A percentile compares a stretch with the other conserved stretches of the same genome.
Conservation (phyloP, 2,888 invertebrate species). For the Microdon myrmicae region DNA sequence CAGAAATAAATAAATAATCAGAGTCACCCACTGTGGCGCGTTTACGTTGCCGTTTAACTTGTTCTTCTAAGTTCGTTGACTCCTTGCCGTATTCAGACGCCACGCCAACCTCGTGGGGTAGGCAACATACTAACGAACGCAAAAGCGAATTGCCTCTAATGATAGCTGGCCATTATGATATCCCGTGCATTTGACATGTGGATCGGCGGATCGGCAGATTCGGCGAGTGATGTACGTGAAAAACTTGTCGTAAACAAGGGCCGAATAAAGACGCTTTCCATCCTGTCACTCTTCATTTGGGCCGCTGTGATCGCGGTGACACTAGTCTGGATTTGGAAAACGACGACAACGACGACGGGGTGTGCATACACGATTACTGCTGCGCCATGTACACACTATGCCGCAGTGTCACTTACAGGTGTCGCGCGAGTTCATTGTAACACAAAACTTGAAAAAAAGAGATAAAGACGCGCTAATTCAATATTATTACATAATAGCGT, state of each 20-base stretch:
- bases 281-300: constrained; percentile 37
- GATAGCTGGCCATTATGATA: constrained; percentile 30
- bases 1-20: constrained; percentile 45
- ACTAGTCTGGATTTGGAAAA: neutral
- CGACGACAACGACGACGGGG: constrained; percentile 1
- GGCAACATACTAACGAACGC: constrained; percentile 25
- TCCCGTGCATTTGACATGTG: constrained; percentile 34
- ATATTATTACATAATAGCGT: constrained; percentile 42
- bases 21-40: constrained; percentile 34
- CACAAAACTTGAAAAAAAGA: constrained; percentile 40
- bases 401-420: constrained; percentile 39
- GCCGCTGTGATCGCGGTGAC: neutral
- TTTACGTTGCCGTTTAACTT: constrained; percentile 40
- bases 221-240: too few species aligned
- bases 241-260: neutral
- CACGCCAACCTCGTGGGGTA: constrained; percentile 19
- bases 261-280: constrained; percentile 19
- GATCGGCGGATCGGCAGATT: too few species aligned
- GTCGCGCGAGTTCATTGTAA: constrained; percentile 50
- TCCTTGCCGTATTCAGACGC: constrained; percentile 28
- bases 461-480: constrained; percentile 47
- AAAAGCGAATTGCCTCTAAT: constrained; percentile 2
- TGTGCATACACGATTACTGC: constrained; percentile 10
- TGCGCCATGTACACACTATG: neutral
- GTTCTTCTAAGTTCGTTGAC: constrained; percentile 50